Conservation (phyloP, 2,888 invertebrate genomes). For the Scaptomyza caliginosa region DNA sequence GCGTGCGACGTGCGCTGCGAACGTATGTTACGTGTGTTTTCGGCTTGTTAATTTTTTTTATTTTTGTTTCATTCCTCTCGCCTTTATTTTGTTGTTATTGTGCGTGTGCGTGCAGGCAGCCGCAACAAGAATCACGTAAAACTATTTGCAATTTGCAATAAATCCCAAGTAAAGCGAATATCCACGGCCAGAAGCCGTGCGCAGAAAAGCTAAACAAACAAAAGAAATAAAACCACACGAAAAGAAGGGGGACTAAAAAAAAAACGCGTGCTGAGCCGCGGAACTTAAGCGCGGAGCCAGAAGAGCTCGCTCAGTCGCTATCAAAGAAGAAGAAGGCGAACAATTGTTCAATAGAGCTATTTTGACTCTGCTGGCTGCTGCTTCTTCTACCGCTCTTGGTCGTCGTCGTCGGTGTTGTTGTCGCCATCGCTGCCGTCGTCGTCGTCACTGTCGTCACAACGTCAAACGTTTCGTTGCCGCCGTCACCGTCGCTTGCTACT, state of each 20-base stretch:
- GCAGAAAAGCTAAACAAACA: slow-evolving; percentile 56
- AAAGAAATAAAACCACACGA: slow-evolving; percentile 41
- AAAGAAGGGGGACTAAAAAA: slow-evolving; percentile 1
- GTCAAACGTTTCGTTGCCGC: no score
- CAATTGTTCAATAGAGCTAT: slow-evolving; percentile 39
- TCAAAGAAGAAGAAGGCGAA: slow-evolving; percentile 19
- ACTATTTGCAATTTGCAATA: slow-evolving; percentile 6
- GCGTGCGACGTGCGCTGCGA: slow-evolving; percentile 59
- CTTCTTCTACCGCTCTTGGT: slow-evolving; percentile 1
- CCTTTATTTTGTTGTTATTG: slow-evolving; percentile 56
- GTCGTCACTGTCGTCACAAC: slow-evolving; percentile 18
- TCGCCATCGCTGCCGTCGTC: not conserved
- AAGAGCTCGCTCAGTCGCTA: slow-evolving; percentile 35
- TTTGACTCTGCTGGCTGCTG: slow-evolving; percentile 10
- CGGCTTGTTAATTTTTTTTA: slow-evolving; percentile 63
- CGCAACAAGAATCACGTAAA: slow-evolving; percentile 19
- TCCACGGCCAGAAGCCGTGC: not conserved
- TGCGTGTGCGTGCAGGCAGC: slow-evolving; percentile 51
- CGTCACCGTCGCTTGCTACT: slow-evolving; percentile 7
- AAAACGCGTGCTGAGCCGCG: slow-evolving; percentile 47
- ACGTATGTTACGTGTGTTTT: slow-evolving; percentile 77
- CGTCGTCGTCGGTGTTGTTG: not conserved
- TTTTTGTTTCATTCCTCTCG: slow-evolving; percentile 53
- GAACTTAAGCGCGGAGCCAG: slow-evolving; percentile 13
- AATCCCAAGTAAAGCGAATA: not conserved